Evolutionary conservation across 1,140 invertebrate genomes (phyloP).

Genomic region (Tyrophagus putrescentiae): DNA sequence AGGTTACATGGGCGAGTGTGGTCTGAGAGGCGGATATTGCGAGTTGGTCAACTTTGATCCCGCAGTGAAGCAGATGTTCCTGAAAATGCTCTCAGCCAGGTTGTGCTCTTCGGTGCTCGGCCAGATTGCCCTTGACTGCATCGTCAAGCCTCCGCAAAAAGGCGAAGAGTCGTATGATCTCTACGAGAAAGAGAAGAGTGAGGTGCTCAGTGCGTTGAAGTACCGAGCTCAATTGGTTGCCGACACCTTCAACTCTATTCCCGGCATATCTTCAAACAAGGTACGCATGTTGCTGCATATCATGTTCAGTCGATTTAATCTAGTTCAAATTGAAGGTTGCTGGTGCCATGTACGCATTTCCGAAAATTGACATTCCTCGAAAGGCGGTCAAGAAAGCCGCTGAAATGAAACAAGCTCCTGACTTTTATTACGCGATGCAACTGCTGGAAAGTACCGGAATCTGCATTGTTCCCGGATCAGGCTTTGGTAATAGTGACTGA

Average conservation of each 20-base stretch:
- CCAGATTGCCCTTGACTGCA: constrained; percentile 57
- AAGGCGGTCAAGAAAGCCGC: constrained; percentile 64
- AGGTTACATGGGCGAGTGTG: constrained; percentile 61
- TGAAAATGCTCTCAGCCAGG: constrained; percentile 83
- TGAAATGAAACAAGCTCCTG: constrained; percentile 45
- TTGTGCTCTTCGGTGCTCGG: constrained; percentile 81
- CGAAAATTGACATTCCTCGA: constrained; percentile 51
- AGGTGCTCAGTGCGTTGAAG: constrained; percentile 61
- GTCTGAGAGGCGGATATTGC: constrained; percentile 79
- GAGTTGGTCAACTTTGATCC: constrained; percentile 78
- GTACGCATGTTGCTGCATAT: no score
- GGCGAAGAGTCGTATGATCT: constrained; percentile 67
- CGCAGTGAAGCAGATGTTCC: constrained; percentile 62
- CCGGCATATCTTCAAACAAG: constrained; percentile 31
- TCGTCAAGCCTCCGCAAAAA: constrained; percentile 61
- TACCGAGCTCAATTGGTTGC: constrained; percentile 63
- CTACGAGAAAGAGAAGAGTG: constrained; percentile 58
- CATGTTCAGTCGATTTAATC: constrained; percentile 75
- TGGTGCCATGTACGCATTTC: constrained; percentile 97
- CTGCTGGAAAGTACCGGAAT: constrained; percentile 79
- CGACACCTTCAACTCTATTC: constrained; percentile 76
- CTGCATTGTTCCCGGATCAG: constrained; percentile 54
- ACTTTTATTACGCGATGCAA: constrained; percentile 85
- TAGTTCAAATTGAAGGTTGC: no score
- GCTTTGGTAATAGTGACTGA: no score